Percentiles rank a stretch among this genome's conserved stretches.
Conservation (phyloP, 2,888 invertebrate genomes). For the Poecilus cupreus region DNA sequence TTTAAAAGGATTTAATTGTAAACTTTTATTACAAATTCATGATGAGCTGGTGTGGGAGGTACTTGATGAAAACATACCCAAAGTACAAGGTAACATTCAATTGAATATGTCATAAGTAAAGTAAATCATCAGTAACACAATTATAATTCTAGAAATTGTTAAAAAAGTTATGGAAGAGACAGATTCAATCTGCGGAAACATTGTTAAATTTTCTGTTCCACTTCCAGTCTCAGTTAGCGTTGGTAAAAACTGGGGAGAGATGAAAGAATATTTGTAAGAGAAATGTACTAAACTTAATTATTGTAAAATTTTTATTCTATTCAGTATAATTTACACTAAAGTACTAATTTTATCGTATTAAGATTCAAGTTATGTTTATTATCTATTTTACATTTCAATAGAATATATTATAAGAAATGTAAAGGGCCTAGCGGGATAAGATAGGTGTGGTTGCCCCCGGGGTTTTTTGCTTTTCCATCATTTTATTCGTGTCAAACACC, state of each 20-base stretch:
- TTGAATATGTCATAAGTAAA: neutral
- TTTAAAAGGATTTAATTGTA: conserved; percentile 65
- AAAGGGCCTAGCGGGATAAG: no score
- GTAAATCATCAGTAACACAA: neutral
- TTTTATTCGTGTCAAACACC: no score
- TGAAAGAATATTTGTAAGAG: conserved; percentile 4
- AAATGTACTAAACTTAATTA: no score
- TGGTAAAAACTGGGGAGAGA: conserved; percentile 6
- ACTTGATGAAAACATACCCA: conserved; percentile 63
- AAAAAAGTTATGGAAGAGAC: conserved; percentile 7
- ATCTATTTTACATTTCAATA: no score
- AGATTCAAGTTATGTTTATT: no score
- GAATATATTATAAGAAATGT: no score
- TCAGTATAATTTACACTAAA: no score
- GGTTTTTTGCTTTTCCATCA: no score
- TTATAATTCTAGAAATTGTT: conserved; percentile 7
- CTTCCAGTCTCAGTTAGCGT: neutral
- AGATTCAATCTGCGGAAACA: neutral
- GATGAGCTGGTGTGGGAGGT: conserved; percentile 76
- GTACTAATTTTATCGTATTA: no score
- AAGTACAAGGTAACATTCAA: conserved; percentile 62
- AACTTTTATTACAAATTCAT: conserved; percentile 74
- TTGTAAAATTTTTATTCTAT: no score
- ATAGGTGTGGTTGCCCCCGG: no score
- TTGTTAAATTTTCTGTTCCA: neutral